Evolutionary conservation across 2,888 invertebrate genomes (phyloP).

Genomic region (Callosobruchus maculatus): DNA sequence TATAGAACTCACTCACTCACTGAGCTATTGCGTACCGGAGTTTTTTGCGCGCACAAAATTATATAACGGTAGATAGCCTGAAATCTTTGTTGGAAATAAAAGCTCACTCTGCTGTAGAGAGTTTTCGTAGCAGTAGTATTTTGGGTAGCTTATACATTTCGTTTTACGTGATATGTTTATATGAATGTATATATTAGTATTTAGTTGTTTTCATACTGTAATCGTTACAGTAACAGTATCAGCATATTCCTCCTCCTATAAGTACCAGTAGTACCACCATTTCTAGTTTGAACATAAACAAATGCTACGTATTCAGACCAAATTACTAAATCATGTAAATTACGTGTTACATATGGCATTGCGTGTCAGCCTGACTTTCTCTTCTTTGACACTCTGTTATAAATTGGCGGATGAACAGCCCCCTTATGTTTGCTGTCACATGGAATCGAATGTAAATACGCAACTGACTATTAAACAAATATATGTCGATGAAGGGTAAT

Average conservation of each 20-base stretch:
- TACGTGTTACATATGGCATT: not conserved
- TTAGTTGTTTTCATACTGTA: not conserved
- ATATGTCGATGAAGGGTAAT: not conserved
- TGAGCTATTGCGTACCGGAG: too few relatives aligned
- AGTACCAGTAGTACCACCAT: too few relatives aligned
- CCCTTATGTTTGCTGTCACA: not conserved
- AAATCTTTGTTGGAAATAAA: too few relatives aligned
- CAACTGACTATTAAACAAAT: not conserved
- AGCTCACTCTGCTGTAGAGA: too few relatives aligned
- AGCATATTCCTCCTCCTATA: not conserved
- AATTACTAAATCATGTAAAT: not conserved
- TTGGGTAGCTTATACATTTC: too few relatives aligned
- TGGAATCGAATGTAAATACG: not conserved
- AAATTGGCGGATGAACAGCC: not conserved
- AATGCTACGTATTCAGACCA: not conserved
- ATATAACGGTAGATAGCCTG: too few relatives aligned
- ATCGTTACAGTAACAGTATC: not conserved
- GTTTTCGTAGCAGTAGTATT: too few relatives aligned
- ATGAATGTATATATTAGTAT: too few relatives aligned
- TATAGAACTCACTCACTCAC: too few relatives aligned
- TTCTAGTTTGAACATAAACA: not conserved
- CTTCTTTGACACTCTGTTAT: not conserved
- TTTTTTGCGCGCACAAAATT: too few relatives aligned
- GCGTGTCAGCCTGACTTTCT: not conserved
- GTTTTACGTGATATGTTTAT: too few relatives aligned